These are phyloP conservation scores for Artemia sinica DNA, from an alignment of 2,888 invertebrate genomes.

Conservation along the genomic window DNA sequence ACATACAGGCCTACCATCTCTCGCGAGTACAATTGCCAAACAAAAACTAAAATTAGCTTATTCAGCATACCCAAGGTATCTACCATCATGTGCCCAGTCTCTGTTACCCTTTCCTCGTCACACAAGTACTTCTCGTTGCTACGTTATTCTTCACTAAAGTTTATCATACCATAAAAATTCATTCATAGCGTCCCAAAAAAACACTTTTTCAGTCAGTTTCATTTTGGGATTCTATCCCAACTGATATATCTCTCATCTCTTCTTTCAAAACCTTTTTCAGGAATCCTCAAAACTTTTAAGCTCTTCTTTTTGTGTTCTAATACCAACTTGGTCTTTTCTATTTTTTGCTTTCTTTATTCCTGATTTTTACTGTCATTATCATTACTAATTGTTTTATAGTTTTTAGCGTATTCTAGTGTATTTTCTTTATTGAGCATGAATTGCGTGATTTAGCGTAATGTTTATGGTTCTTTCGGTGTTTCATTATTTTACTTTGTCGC, in stretches of 20 bases:
- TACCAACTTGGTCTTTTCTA: background rate
- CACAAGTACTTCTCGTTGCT: conserved; percentile 6
- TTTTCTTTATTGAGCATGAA: too few relatives aligned
- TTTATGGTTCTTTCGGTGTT: too few relatives aligned
- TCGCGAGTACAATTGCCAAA: background rate
- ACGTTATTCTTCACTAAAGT: background rate
- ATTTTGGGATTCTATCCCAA: background rate
- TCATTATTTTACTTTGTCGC: too few relatives aligned
- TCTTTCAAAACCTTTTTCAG: background rate
- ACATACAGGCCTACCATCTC: background rate
- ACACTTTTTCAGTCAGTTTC: too few relatives aligned
- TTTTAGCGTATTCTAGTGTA: too few relatives aligned
- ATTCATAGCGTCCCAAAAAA: too few relatives aligned
- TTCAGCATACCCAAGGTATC: background rate
- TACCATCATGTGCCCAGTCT: background rate
- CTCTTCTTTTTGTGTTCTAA: background rate
- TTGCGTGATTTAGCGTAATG: too few relatives aligned
- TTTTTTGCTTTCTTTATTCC: background rate
- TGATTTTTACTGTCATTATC: too few relatives aligned
- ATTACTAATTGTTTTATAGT: too few relatives aligned
- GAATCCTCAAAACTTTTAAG: background rate
- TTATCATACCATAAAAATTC: too few relatives aligned
- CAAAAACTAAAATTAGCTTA: background rate
- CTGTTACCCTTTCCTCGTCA: too few relatives aligned
- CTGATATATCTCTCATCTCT: background rate